Evolutionary conservation across 2,888 invertebrate species (phyloP), one percentile per base, ranked within the genome.

Genomic region (Parnassius smintheus): DNA sequence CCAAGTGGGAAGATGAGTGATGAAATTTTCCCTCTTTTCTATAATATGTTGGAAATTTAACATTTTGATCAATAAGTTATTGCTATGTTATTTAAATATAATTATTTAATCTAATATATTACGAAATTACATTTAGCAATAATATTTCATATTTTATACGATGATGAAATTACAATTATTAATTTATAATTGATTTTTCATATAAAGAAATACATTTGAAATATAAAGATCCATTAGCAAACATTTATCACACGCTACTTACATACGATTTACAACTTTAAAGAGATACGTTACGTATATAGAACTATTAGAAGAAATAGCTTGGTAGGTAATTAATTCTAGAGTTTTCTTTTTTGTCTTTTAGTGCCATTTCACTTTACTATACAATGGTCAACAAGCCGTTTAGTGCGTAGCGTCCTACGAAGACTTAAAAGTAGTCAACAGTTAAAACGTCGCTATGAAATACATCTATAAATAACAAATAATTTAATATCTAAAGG

Each of bases 351-450:
- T 10, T 45, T 41, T 45, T 41, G 41, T 13, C 48, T 11, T 41
- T 35, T 46, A 44, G 52, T 61, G 44, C 50, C 53, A 44, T 59
- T 22, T 9, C 49, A 11, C 12, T 46, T 9, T 45, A 18, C 42
- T 25, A 13, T 52, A 56, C 41, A 58, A n/a, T 41, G 62, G 56
- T 56, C 60, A 73, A 68, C 3, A 48, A 41, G 35, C 50, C 22
- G 10, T 22, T 44, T 3, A 12, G 51, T 72, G 80, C 81, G 72
- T 79, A 81, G 83, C 85, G 73, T 72, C 79, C 78, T 81, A 85
- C 74, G 74, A 78, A 67, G 75, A 72, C 72, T 91, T 91, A 91
- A 74, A 90, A 91, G 91, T 91, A 91, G 91, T 89, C 83, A 91
- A 91, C 91, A 87, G 86, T 70, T 63, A 82, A 85, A 85, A 84